Percentiles rank a stretch among this genome's conserved stretches.
phyloP scores from a whole-genome alignment of 2,888 invertebrate genomes.

The Pseudeuparius sepicola region DNA sequence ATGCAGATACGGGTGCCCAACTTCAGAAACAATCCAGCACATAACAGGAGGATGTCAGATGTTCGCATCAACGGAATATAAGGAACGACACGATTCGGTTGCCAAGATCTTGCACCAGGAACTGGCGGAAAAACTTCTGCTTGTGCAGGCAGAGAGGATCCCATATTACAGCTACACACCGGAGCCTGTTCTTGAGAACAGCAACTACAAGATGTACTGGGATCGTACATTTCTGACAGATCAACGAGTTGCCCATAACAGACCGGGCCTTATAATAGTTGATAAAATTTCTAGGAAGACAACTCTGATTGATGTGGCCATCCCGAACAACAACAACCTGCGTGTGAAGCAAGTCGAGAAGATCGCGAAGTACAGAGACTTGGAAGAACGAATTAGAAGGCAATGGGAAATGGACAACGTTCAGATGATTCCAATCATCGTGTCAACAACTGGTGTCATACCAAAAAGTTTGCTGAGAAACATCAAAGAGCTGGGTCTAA shows the following conservation, averaged over 20 bases:
- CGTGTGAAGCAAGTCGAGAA: too few relatives aligned
- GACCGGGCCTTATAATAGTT: slow-evolving; percentile 2
- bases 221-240: background rate
- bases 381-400: background rate
- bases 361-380: slow-evolving; percentile 1
- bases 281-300: background rate
- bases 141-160: background rate
- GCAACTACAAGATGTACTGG: slow-evolving; percentile 1
- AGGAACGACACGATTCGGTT: background rate
- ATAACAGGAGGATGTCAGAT: slow-evolving; percentile 5
- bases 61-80: slow-evolving; percentile 5
- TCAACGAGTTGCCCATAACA: background rate
- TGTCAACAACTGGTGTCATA: slow-evolving; percentile 3
- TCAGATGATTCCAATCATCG: background rate
- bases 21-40: slow-evolving; percentile 6
- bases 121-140: background rate
- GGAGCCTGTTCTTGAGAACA: slow-evolving; percentile 1
- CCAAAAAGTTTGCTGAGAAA: background rate
- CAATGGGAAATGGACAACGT: slow-evolving; percentile 2
- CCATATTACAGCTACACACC: slow-evolving; percentile 3
- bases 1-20: slow-evolving; percentile 3
- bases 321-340: slow-evolving; percentile 4
- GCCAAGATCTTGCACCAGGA: slow-evolving; percentile 4
- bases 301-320: background rate
- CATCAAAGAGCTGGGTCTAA: background rate